phyloP scores from a whole-genome alignment of 2,888 invertebrate genomes.

The Globia sparganii region DNA sequence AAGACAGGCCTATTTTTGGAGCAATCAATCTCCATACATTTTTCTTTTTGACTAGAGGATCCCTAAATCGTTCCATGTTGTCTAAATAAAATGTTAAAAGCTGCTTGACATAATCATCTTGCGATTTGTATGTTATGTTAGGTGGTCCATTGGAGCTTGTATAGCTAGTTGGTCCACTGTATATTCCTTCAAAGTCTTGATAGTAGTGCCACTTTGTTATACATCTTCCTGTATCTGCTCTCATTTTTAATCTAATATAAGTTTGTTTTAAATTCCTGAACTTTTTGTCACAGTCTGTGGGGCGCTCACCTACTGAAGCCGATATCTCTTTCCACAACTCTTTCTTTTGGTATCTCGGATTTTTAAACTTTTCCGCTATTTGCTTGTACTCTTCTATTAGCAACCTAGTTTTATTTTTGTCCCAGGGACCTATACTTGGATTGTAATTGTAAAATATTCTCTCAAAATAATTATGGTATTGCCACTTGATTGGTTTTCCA shows the following conservation, averaged over 20 bases:
- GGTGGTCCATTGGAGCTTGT: constrained; percentile 42
- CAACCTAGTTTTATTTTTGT: constrained; percentile 78
- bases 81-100: constrained; percentile 83
- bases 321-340: constrained; percentile 86
- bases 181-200: constrained; percentile 84
- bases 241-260: constrained; percentile 81
- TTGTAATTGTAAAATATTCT: constrained; percentile 84
- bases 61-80: constrained; percentile 82
- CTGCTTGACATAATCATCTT: constrained; percentile 81
- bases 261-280: constrained; percentile 87
- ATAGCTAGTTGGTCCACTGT: constrained; percentile 63
- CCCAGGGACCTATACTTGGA: constrained; percentile 80
- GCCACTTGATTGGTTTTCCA: constrained; percentile 84
- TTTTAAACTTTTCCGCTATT: constrained; percentile 82
- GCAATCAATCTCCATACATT: constrained; percentile 81
- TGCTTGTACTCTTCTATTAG: constrained; percentile 81
- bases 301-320: constrained; percentile 76
- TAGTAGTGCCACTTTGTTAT: constrained; percentile 85
- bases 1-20: constrained; percentile 77
- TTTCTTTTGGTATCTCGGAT: constrained; percentile 84
- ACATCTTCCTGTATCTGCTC: constrained; percentile 74
- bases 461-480: constrained; percentile 84
- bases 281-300: constrained; percentile 84
- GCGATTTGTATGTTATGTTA: constrained; percentile 63
- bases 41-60: constrained; percentile 83